These are phyloP conservation scores for Hirudo medicinalis DNA, from an alignment of 1,140 invertebrate species.

Conservation along the genomic window DNA sequence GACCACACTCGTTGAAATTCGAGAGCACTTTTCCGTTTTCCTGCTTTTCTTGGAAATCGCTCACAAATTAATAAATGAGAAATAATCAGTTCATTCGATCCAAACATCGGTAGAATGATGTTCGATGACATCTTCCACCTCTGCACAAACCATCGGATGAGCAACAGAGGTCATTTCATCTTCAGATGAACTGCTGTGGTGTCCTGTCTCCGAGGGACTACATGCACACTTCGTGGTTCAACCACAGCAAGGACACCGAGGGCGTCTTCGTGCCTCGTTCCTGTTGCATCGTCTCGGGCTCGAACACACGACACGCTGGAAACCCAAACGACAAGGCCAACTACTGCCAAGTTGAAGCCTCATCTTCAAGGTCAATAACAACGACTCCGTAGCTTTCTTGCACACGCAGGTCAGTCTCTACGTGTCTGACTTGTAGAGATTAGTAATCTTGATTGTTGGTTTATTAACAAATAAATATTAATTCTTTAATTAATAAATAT, in stretches of 20 bases:
- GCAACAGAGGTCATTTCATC: not conserved
- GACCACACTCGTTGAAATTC: too few relatives aligned
- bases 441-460: too few relatives aligned
- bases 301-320: not conserved
- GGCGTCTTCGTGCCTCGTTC: constrained; percentile 18
- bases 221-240: constrained; percentile 16
- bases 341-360: constrained; percentile 12
- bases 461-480: too few relatives aligned
- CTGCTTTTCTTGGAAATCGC: too few relatives aligned
- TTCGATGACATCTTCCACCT: too few relatives aligned
- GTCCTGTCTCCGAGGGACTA: constrained; percentile 17
- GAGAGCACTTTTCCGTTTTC: too few relatives aligned
- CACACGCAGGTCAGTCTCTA: not conserved
- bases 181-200: constrained; percentile 21
- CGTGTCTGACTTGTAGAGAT: too few relatives aligned
- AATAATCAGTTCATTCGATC: too few relatives aligned
- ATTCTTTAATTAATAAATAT: too few relatives aligned
- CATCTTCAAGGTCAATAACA: not conserved
- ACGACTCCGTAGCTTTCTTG: not conserved
- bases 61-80: too few relatives aligned
- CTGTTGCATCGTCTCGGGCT: constrained; percentile 9
- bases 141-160: too few relatives aligned
- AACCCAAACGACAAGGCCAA: constrained; percentile 4
- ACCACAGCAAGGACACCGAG: not conserved
- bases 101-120: too few relatives aligned